Evolutionary conservation across 2,797 vertebrate species (phyloP), one percentile per base, ranked within the genome.

Genomic region (Fratercula arctica): DNA sequence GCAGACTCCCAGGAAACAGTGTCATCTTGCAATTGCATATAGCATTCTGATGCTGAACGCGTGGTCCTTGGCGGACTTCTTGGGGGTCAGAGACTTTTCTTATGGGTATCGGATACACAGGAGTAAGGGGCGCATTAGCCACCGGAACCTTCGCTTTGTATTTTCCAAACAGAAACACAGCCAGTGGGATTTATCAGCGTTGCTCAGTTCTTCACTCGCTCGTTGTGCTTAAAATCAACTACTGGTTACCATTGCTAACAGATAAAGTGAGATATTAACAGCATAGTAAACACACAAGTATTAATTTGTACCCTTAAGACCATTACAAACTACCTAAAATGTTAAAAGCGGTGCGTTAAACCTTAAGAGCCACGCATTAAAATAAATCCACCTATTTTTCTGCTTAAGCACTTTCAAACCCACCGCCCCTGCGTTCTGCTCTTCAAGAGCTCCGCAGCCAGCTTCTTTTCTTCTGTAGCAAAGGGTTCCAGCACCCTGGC

Each of bases 31-130:
- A 28, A n/a, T 54, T 31, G 41, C 8, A 51, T 13, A 33, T 15
- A 33, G 43, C 19, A 13, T 90, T 63, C 20, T 51, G 23, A 72
- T 11, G 51, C 13, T 8, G 13, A 85, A 76, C 29, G 23, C 33
- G 57, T 14, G 21, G 25, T 21, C 41, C 60, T 13, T 37, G 10
- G 53, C 19, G 43, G 29, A 41, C 39, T 7, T 43, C n/a, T 28
- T 10, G 13, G 6, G 13, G 4, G 33, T 12, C 46, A 0, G 4
- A 2, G 9, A 41, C 16, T 59, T 61, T 6, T 16, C 39, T 45
- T n/a, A 33, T 0, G 28, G 16, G 4, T 39, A 57, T 21, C 31
- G 51, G 13, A 33, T 3, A 6, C 37, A 26, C 0, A 54, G 37
- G 9, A 79, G 21, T 6, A 68, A 8, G 8, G 8, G 21, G 5